Evolutionary conservation across 35 echinoderm and acorn worm genomes (phyloP), one percentile per base, ranked within the genome.

Genomic region (Apostichopus parvimensis): DNA sequence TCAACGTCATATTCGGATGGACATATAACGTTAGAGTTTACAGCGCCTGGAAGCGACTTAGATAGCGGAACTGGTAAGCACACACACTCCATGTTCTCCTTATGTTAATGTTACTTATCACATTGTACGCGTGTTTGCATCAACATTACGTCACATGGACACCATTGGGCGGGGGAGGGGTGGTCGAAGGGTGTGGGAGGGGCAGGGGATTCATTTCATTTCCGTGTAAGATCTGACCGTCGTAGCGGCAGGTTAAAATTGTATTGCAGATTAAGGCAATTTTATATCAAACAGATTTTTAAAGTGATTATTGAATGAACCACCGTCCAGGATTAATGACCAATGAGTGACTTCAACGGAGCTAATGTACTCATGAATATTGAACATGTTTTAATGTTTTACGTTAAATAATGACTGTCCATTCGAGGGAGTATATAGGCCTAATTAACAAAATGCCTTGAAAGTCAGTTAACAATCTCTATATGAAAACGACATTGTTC

Each of bases 1-100:
- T 80, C 25, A 10, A 87, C 83, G 28, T 87, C 60, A 60, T 87
- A 87, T 24, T 13, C 25, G 12, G 57, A 87, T 14, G 17, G 22
- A n/a, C 20, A 18, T 9, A 56, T 87, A 3, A 60, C 83, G 11
- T 10, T 87, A 26, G 54, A 24, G 28, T 87, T 57, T 9, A 87
- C 53, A 65, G 83, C 83, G 13, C 83, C 83, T 57, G 83, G 83
- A 13, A 21, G 55, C 61, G 83, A 87, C 18, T 45, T 87, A 10
- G 83, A 87, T 45, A 24, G 55, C 11, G 83, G 83, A 87, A 87
- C 83, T 26, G 83, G 83, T 61, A 60, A 87, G 83, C 18, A 72
- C n/a, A 18, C 4, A 9, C 8, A 17, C 9, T 23, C 21, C 20
- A 17, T 34, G 11, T 78, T 78, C 9, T 22, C 11, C 9, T 78